Evolutionary conservation across 2,888 invertebrate genomes (phyloP).

Genomic region (Drosophila rellima): DNA sequence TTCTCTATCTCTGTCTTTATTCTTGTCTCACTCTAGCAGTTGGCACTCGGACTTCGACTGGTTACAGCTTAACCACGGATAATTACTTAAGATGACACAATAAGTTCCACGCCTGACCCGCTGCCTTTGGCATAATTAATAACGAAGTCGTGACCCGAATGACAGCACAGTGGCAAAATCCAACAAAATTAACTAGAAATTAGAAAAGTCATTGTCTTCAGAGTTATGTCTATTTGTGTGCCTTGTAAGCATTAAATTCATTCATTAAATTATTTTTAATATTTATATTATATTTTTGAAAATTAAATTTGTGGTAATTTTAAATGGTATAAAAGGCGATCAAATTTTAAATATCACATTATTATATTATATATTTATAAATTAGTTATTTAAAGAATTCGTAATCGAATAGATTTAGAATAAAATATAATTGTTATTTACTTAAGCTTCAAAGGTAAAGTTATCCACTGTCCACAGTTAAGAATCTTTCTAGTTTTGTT

Average conservation of each 20-base stretch:
- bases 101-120: constrained; percentile 56
- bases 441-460: not conserved
- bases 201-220: not conserved
- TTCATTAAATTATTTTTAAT: not conserved
- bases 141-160: constrained; percentile 53
- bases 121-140: constrained; percentile 66
- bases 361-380: too few relatives aligned
- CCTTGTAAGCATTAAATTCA: too few relatives aligned
- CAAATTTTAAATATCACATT: too few relatives aligned
- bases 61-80: constrained; percentile 56
- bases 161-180: not conserved
- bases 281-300: not conserved
- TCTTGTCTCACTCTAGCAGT: not conserved
- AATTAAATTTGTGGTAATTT: too few relatives aligned
- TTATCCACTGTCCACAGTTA: not conserved
- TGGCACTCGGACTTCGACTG: not conserved
- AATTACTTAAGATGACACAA: constrained; percentile 69
- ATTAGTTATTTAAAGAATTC: too few relatives aligned
- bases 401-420: too few relatives aligned
- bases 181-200: not conserved
- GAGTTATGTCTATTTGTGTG: not conserved
- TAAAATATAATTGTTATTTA: not conserved
- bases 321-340: too few relatives aligned
- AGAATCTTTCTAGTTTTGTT: constrained; percentile 9
- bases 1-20: not conserved